Percentiles rank a stretch among this genome's conserved stretches.
Evolutionary conservation across 1,140 invertebrate genomes (phyloP).

Genomic region (Polypedilum vanderplanki): DNA sequence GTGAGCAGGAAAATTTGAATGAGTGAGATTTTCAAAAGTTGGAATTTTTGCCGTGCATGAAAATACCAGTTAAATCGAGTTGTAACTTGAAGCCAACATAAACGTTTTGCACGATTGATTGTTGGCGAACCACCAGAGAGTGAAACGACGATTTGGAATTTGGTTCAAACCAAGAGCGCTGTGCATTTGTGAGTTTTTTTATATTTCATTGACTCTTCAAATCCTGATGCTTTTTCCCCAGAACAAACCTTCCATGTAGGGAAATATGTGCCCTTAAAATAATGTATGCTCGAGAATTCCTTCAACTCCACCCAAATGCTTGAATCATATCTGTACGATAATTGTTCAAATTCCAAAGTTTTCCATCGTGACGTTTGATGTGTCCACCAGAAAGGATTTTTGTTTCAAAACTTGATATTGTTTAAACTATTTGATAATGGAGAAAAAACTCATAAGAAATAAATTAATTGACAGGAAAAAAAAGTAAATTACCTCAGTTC

Average conservation of each 20-base stretch:
- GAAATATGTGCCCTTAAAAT: constrained; percentile 99
- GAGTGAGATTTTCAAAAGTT: constrained; percentile 95
- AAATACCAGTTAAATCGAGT: constrained; percentile 97
- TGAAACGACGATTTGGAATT: constrained; percentile 99
- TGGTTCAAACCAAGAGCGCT: constrained; percentile 99
- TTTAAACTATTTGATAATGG: constrained; percentile 70
- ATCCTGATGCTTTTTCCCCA: constrained; percentile 99
- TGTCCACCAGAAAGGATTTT: constrained; percentile 99
- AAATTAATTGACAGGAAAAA: background rate
- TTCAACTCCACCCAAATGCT: constrained; percentile 97
- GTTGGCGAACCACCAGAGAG: constrained; percentile 99
- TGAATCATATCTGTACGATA: constrained; percentile 99
- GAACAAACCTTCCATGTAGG: constrained; percentile 99
- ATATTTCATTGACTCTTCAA: constrained; percentile 99
- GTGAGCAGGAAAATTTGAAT: constrained; percentile 99
- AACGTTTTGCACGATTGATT: constrained; percentile 97
- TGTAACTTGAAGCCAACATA: constrained; percentile 99
- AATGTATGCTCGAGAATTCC: constrained; percentile 98
- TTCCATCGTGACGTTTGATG: constrained; percentile 97
- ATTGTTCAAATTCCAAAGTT: constrained; percentile 99
- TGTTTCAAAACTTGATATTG: constrained; percentile 98
- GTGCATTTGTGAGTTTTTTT: constrained; percentile 99
- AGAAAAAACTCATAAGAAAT: background rate
- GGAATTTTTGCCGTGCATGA: constrained; percentile 99
- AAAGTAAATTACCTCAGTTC: constrained; percentile 64